Evolutionary conservation across 2,888 invertebrate genomes (phyloP).

Genomic region (Alviniconcha strummeri): DNA sequence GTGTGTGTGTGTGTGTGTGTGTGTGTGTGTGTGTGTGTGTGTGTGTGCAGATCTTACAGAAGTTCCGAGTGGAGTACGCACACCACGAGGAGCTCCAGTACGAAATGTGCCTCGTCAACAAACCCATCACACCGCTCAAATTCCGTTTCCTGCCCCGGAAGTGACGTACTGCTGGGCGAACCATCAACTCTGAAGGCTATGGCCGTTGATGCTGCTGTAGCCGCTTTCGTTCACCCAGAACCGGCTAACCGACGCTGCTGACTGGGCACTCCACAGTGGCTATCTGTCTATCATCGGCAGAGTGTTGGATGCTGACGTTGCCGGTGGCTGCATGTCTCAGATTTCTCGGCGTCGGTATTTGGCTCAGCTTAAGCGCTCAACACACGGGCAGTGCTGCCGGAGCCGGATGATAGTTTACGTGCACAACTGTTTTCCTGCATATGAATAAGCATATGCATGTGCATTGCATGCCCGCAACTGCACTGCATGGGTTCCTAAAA

Average conservation of each 20-base stretch:
- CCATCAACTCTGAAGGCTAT: neutral
- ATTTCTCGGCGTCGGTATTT: too few species aligned
- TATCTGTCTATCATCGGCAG: too few species aligned
- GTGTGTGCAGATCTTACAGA: slow-evolving; percentile 45
- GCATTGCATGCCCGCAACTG: too few species aligned
- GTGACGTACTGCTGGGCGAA: neutral
- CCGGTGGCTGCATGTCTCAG: too few species aligned
- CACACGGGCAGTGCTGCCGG: too few species aligned
- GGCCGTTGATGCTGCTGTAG: neutral
- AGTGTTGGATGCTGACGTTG: neutral
- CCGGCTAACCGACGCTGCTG: neutral
- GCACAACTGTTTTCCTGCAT: too few species aligned
- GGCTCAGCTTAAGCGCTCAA: too few species aligned
- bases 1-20: slow-evolving; percentile 6
- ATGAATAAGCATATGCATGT: too few species aligned
- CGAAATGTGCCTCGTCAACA: slow-evolving; percentile 36
- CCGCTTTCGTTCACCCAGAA: neutral
- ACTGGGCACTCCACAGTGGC: too few species aligned
- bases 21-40: neutral
- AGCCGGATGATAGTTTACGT: too few species aligned
- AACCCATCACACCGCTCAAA: slow-evolving; percentile 32
- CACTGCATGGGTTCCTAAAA: too few species aligned
- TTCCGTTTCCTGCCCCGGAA: slow-evolving; percentile 36
- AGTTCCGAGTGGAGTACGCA: slow-evolving; percentile 44
- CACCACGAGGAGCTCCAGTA: slow-evolving; percentile 31